These are phyloP conservation scores for Serripes groenlandicus DNA, from an alignment of 2,888 invertebrate species.

Conservation along the genomic window DNA sequence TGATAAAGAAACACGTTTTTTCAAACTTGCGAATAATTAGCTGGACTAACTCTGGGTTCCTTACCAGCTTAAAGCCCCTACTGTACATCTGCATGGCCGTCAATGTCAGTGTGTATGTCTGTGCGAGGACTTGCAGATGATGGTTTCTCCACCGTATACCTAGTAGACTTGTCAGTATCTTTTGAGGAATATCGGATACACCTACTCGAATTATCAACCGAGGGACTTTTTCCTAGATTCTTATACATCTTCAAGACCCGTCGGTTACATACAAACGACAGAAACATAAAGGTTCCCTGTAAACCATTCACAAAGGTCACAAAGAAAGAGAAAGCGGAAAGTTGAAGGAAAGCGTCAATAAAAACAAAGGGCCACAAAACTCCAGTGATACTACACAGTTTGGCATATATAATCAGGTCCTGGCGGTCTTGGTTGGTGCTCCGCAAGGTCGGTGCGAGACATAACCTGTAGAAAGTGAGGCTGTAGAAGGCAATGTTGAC, in stretches of 20 bases:
- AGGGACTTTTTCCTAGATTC: too few species aligned
- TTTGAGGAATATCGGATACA: too few species aligned
- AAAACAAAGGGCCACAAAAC: conserved; percentile 74
- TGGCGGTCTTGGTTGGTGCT: conserved; percentile 46
- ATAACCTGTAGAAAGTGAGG: conserved; percentile 64
- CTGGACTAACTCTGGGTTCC: too few species aligned
- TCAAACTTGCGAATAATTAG: too few species aligned
- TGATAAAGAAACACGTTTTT: too few species aligned
- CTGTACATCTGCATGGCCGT: too few species aligned
- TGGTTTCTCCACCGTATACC: too few species aligned
- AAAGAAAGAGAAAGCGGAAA: conserved; percentile 65
- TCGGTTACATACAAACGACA: conserved; percentile 70
- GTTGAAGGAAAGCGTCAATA: conserved; percentile 68
- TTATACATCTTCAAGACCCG: conserved; percentile 66
- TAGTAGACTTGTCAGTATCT: too few species aligned
- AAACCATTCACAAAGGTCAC: conserved; percentile 69
- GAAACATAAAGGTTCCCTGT: conserved; percentile 74
- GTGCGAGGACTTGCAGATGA: too few species aligned
- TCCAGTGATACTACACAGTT: conserved; percentile 74
- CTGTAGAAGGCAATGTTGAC: conserved; percentile 67
- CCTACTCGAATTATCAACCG: too few species aligned
- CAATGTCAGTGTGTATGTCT: too few species aligned
- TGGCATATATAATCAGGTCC: conserved; percentile 68
- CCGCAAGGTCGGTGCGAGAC: conserved; percentile 20
- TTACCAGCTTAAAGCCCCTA: too few species aligned